These are phyloP conservation scores for Pimpla rufipes DNA, from an alignment of 2,888 invertebrate genomes.

Conservation along the genomic window DNA sequence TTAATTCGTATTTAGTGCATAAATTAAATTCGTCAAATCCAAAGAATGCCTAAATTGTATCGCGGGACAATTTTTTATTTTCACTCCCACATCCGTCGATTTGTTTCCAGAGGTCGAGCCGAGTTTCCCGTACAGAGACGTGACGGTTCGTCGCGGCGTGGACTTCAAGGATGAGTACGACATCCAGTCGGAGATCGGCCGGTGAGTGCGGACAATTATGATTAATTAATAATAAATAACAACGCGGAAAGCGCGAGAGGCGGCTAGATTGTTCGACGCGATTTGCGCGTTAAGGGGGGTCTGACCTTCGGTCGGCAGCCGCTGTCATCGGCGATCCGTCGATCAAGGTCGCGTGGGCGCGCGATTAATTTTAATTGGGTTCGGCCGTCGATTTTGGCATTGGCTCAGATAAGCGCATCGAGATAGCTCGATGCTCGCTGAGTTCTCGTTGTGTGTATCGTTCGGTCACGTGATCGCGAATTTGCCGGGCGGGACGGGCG, in stretches of 20 bases:
- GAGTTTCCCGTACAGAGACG: constrained; percentile 95
- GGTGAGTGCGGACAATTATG: constrained; percentile 88
- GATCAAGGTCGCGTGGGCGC: constrained; percentile 72
- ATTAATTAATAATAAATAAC: constrained; percentile 35
- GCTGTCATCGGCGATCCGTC: constrained; percentile 59
- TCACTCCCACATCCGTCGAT: too few relatives aligned
- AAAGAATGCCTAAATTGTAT: too few relatives aligned
- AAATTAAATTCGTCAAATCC: too few relatives aligned
- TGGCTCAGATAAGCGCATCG: constrained; percentile 58
- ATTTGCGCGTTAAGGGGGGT: constrained; percentile 44
- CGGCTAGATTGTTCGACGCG: neutral
- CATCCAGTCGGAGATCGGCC: constrained; percentile 96
- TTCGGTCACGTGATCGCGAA: constrained; percentile 6
- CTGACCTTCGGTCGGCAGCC: constrained; percentile 46
- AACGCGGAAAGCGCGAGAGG: neutral
- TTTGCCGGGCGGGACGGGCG: neutral
- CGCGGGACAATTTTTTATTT: too few relatives aligned
- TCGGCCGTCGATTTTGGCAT: constrained; percentile 73
- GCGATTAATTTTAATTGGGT: constrained; percentile 75
- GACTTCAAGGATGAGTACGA: constrained; percentile 96
- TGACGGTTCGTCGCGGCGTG: constrained; percentile 92
- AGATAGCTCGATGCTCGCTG: constrained; percentile 54
- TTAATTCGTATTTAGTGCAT: too few relatives aligned
- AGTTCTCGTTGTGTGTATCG: constrained; percentile 50
- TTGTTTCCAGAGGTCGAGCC: constrained; percentile 93